A percentile compares a stretch with the other conserved stretches of the same genome.
Evolutionary conservation across 2,888 invertebrate genomes (phyloP).

Genomic region (Phengaris alcon): DNA sequence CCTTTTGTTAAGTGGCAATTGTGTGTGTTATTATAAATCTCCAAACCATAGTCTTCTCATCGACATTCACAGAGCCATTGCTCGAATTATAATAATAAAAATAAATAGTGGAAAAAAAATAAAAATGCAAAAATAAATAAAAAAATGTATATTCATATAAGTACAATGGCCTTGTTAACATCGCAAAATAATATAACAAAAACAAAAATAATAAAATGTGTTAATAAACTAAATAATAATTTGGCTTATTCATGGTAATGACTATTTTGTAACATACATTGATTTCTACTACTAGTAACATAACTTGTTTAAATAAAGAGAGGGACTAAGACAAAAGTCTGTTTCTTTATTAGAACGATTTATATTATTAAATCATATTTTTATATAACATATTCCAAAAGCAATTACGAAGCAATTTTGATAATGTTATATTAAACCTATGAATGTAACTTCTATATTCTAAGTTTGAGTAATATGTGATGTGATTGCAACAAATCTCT

Average conservation of each 20-base stretch:
- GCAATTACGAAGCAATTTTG: neutral
- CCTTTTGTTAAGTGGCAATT: neutral
- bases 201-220: conserved; percentile 30
- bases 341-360: no score
- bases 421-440: neutral
- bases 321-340: no score
- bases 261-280: neutral
- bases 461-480: neutral
- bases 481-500: no score
- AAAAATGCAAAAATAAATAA: conserved; percentile 60
- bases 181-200: conserved; percentile 35
- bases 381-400: no score
- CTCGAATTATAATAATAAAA: conserved; percentile 41
- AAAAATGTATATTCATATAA: conserved; percentile 65
- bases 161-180: conserved; percentile 70
- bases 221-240: conserved; percentile 1
- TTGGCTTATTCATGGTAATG: conserved; percentile 17
- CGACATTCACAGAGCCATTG: conserved; percentile 58
- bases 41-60: conserved; percentile 12
- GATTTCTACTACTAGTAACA: neutral
- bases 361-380: no score
- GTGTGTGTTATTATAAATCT: neutral
- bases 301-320: no score
- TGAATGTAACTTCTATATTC: neutral
- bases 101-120: conserved; percentile 48